Conservation (phyloP, 1,140 invertebrate genomes). For the Solen grandis region DNA sequence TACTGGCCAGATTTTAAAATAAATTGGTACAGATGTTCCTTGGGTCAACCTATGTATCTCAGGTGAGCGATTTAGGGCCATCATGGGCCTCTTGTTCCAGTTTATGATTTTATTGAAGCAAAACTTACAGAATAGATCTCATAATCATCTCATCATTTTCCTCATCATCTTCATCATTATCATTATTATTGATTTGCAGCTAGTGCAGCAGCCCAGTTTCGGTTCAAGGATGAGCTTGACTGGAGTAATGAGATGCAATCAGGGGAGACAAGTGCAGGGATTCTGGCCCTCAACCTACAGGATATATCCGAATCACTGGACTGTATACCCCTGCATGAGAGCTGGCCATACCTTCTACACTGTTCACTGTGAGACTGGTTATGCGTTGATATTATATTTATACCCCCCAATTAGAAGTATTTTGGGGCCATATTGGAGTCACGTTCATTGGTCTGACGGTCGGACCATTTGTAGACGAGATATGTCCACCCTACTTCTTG, state of each 20-base stretch:
- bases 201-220: constrained; percentile 50
- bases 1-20: too few relatives aligned
- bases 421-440: not conserved
- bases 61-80: too few relatives aligned
- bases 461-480: too few relatives aligned
- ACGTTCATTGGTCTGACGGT: not conserved
- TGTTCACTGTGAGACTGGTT: constrained; percentile 25
- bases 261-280: not conserved
- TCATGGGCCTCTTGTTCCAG: too few relatives aligned
- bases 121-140: too few relatives aligned
- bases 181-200: constrained; percentile 15
- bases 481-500: too few relatives aligned
- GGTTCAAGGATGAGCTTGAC: constrained; percentile 56
- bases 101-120: too few relatives aligned
- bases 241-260: constrained; percentile 24
- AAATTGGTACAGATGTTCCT: too few relatives aligned
- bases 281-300: constrained; percentile 12
- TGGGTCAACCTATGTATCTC: too few relatives aligned
- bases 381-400: not conserved
- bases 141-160: too few relatives aligned
- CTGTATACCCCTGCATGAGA: constrained; percentile 37
- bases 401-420: not conserved
- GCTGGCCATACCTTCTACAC: constrained; percentile 2
- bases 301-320: constrained; percentile 13
- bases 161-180: too few relatives aligned